Evolutionary conservation across 2,888 invertebrate species (phyloP).

Genomic region (Selenia dentaria): DNA sequence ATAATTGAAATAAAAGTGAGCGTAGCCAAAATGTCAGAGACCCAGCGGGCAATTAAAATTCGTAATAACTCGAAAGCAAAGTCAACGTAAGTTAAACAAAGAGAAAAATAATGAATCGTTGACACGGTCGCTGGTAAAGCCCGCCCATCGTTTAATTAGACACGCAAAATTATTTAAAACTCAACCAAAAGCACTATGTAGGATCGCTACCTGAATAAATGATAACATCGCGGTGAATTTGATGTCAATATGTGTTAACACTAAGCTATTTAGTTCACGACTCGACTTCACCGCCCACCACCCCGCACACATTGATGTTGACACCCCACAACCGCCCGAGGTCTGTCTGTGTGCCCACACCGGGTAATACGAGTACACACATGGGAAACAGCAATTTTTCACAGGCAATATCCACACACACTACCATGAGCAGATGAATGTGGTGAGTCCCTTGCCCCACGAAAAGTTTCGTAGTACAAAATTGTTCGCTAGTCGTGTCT

Average conservation of each 20-base stretch:
- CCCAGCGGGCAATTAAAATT: slow-evolving; percentile 71
- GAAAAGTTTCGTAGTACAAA: slow-evolving; percentile 81
- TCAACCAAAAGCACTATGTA: slow-evolving; percentile 69
- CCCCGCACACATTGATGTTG: slow-evolving; percentile 53
- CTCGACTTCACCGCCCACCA: slow-evolving; percentile 62
- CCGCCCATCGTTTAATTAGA: slow-evolving; percentile 41
- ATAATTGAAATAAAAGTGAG: slow-evolving; percentile 39
- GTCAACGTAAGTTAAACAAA: slow-evolving; percentile 75
- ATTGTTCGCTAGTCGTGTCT: slow-evolving; percentile 82
- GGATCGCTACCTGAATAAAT: slow-evolving; percentile 81
- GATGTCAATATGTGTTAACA: slow-evolving; percentile 85
- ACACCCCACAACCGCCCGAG: slow-evolving; percentile 40
- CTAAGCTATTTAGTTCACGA: slow-evolving; percentile 85
- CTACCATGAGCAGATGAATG: slow-evolving; percentile 54
- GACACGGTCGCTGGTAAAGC: slow-evolving; percentile 58
- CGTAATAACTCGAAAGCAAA: slow-evolving; percentile 71
- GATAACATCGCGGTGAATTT: slow-evolving; percentile 84
- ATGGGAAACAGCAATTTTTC: slow-evolving; percentile 75
- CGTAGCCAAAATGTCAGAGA: slow-evolving; percentile 48
- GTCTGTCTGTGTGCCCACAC: slow-evolving; percentile 45
- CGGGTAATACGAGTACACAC: slow-evolving; percentile 41
- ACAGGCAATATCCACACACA: slow-evolving; percentile 73
- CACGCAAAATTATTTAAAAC: slow-evolving; percentile 44
- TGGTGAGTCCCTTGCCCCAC: slow-evolving; percentile 76
- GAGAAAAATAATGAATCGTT: slow-evolving; percentile 72